A percentile compares a stretch with the other conserved stretches of the same genome.
phyloP scores from a whole-genome alignment of 2,888 invertebrate species.

The Diarsia dahlii region DNA sequence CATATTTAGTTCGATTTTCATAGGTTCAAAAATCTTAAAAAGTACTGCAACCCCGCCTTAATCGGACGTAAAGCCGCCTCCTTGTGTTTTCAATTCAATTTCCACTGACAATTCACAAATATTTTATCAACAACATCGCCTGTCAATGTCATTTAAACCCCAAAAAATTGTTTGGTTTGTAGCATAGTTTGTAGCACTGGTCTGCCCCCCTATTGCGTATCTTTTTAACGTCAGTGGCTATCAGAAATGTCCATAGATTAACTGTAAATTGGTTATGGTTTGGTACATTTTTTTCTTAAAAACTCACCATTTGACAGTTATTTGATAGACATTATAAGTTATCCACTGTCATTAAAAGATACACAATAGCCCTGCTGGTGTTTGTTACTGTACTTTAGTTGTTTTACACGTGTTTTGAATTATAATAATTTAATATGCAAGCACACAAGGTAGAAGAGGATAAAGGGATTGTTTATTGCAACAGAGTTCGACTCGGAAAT shows the following conservation, averaged over 20 bases:
- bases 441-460: conserved; percentile 74
- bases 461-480: conserved; percentile 84
- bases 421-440: conserved; percentile 62
- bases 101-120: background rate
- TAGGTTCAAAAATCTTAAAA: too few relatives aligned
- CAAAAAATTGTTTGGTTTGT: background rate
- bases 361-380: too few relatives aligned
- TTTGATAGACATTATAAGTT: too few relatives aligned
- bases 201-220: background rate
- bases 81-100: background rate
- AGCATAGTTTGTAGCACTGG: background rate
- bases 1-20: too few relatives aligned
- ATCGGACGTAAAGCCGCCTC: background rate
- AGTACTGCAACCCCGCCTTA: too few relatives aligned
- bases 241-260: too few relatives aligned
- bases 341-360: too few relatives aligned
- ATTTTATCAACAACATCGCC: background rate
- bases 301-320: too few relatives aligned
- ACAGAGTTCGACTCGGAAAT: conserved; percentile 84
- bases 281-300: too few relatives aligned
- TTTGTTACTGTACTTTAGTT: too few relatives aligned
- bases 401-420: conserved; percentile 40
- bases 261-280: too few relatives aligned
- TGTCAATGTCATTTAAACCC: background rate
- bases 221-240: too few relatives aligned